Evolutionary conservation across 2,797 vertebrate species (phyloP).

Genomic region (Cephalopachus bancanus): DNA sequence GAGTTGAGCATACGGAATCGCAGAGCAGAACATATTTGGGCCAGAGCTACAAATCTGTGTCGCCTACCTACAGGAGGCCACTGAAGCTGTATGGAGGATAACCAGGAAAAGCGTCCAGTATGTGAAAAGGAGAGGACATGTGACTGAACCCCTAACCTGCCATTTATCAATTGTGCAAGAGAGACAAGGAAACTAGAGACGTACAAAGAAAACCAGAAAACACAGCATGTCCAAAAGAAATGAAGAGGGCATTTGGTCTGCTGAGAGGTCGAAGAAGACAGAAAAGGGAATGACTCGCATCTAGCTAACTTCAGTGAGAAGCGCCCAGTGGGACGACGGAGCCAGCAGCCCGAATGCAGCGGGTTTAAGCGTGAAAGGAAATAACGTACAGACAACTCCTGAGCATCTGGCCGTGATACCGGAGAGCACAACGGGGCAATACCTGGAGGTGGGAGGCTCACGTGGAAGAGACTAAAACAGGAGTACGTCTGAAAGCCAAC

Average conservation of each 20-base stretch:
- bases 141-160: background rate
- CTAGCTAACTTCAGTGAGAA: too few species aligned
- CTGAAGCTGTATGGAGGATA: background rate
- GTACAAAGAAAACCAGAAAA: background rate
- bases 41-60: background rate
- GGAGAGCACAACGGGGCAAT: background rate
- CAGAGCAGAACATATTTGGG: background rate
- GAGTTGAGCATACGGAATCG: accelerated
- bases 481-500: accelerated
- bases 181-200: background rate
- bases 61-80: background rate
- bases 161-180: background rate
- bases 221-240: background rate
- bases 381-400: background rate
- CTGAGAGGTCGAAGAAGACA: background rate
- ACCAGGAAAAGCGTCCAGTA: too few species aligned
- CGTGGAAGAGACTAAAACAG: background rate
- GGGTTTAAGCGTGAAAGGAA: background rate
- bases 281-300: background rate
- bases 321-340: background rate
- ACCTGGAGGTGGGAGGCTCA: background rate
- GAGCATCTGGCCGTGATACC: background rate
- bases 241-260: background rate
- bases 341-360: background rate
- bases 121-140: background rate